phyloP scores from a whole-genome alignment of 1,140 invertebrate genomes.

The Drosophila hydei region DNA sequence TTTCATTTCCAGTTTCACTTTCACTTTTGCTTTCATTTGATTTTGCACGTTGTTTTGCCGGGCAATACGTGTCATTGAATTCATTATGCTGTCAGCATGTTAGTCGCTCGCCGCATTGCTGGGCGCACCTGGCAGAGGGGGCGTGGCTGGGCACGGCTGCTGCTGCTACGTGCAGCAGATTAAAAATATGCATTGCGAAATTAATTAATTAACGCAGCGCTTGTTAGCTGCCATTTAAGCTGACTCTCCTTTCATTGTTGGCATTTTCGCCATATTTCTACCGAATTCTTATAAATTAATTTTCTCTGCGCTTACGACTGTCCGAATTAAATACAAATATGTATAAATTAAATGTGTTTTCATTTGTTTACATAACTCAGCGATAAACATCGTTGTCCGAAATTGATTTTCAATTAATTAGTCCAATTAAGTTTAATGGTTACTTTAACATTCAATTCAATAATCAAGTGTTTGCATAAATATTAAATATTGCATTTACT shows the following conservation, averaged over 20 bases:
- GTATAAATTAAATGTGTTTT: neutral
- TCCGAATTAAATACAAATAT: slow-evolving; percentile 14
- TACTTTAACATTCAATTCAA: slow-evolving; percentile 12
- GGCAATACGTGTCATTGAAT: slow-evolving; percentile 74
- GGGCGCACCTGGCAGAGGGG: slow-evolving; percentile 23
- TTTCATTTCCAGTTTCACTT: slow-evolving; percentile 8
- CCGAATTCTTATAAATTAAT: slow-evolving; percentile 34
- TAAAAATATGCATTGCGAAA: slow-evolving; percentile 51
- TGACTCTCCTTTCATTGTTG: neutral
- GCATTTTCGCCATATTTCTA: neutral
- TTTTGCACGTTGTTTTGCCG: slow-evolving; percentile 37
- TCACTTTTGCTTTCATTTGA: slow-evolving; percentile 31
- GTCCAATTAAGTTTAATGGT: slow-evolving; percentile 18
- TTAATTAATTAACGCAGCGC: slow-evolving; percentile 65
- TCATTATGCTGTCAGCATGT: slow-evolving; percentile 68
- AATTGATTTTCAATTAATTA: slow-evolving; percentile 37
- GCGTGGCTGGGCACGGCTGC: neutral
- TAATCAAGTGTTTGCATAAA: slow-evolving; percentile 15
- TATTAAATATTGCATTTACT: slow-evolving; percentile 22
- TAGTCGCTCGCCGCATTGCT: slow-evolving; percentile 3
- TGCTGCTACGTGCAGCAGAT: slow-evolving; percentile 27
- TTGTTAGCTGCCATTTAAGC: slow-evolving; percentile 34
- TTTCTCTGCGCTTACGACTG: neutral
- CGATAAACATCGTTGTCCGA: neutral
- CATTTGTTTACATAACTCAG: slow-evolving; percentile 10